Evolutionary conservation across 2,113 vertebrate species (phyloP).

Genomic region (Hymenochirus boettgeri): DNA sequence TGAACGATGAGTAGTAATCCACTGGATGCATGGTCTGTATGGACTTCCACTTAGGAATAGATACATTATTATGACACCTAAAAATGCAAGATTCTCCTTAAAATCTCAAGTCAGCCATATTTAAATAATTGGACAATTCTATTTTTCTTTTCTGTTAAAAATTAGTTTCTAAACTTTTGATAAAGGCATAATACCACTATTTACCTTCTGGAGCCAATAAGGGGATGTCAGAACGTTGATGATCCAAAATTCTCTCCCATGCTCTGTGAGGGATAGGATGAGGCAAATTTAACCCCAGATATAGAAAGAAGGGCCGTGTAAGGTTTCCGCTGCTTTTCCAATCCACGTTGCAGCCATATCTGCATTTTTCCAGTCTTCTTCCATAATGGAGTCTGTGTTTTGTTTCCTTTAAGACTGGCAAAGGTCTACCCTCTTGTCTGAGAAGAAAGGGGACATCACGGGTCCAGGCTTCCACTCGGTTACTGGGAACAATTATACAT

Average conservation of each 20-base stretch:
- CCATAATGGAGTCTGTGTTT: slow-evolving; percentile 72
- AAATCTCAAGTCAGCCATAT: no score
- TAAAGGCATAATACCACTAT: no score
- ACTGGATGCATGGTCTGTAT: slow-evolving; percentile 81
- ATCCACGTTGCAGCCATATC: slow-evolving; percentile 78
- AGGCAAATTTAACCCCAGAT: slow-evolving; percentile 90
- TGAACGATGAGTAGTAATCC: slow-evolving; percentile 89
- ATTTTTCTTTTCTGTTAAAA: no score
- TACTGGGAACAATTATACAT: slow-evolving; percentile 64
- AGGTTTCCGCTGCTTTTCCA: slow-evolving; percentile 61
- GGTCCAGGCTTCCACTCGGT: slow-evolving; percentile 95
- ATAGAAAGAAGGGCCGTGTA: slow-evolving; percentile 79
- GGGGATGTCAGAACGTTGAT: slow-evolving; percentile 87
- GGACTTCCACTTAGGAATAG: slow-evolving; percentile 81
- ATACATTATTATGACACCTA: slow-evolving; percentile 77
- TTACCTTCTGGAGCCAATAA: slow-evolving; percentile 88
- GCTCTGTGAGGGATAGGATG: slow-evolving; percentile 86
- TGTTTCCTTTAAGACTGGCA: slow-evolving; percentile 69
- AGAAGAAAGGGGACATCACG: slow-evolving; percentile 84
- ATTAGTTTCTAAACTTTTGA: no score
- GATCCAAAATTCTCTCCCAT: slow-evolving; percentile 81
- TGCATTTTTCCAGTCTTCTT: slow-evolving; percentile 75
- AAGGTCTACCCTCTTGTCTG: slow-evolving; percentile 85
- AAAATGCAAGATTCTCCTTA: no score
- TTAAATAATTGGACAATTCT: no score